Conservation (phyloP, 2,797 vertebrate species). For the Phaenicophaeus curvirostris region DNA sequence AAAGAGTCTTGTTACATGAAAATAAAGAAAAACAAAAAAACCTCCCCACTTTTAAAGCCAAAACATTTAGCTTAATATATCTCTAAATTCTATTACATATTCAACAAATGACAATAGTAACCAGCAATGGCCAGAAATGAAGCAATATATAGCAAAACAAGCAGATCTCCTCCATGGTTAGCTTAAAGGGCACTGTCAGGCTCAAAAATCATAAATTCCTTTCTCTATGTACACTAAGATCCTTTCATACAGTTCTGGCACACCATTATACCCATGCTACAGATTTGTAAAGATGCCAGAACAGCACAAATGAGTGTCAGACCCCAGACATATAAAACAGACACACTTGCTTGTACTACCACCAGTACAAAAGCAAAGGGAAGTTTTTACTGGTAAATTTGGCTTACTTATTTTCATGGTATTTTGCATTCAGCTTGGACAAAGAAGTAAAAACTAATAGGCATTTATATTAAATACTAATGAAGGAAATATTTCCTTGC, state of each 20-base stretch:
- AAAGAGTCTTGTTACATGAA: not conserved
- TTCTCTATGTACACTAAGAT: not conserved
- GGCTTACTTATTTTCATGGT: not conserved
- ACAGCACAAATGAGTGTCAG: not conserved
- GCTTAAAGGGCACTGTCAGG: not conserved
- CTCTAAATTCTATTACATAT: constrained; percentile 18
- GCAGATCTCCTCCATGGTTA: not conserved
- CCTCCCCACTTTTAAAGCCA: not conserved
- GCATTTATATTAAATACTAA: not conserved
- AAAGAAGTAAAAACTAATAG: not conserved
- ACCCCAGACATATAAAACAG: not conserved
- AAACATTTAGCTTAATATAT: constrained; percentile 21
- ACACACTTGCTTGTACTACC: not conserved
- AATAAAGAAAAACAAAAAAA: not conserved
- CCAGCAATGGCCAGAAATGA: not conserved
- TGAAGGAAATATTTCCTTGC: not conserved
- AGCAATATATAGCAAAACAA: not conserved
- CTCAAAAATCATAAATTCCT: not conserved
- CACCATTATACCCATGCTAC: not conserved
- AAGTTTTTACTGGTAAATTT: not conserved
- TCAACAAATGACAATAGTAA: not conserved
- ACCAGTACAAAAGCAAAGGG: not conserved
- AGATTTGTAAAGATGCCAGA: not conserved
- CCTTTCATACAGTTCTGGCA: not conserved
- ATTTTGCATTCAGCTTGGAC: not conserved